phyloP scores from a whole-genome alignment of 2,113 vertebrate genomes.

The Leptosomus discolor region DNA sequence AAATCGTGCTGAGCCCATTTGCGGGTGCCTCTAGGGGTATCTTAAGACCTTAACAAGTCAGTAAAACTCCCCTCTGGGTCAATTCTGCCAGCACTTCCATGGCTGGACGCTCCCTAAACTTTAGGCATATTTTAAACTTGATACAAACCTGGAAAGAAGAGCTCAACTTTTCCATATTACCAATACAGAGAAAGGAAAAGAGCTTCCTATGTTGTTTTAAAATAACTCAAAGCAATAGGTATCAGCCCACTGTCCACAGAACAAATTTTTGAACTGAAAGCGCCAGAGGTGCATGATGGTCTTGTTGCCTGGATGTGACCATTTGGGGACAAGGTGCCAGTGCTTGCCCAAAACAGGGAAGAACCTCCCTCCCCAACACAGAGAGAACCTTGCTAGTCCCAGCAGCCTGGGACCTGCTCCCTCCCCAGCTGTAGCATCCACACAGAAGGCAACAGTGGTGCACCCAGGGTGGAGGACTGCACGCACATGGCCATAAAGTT shows the following conservation, averaged over 20 bases:
- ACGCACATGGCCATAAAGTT: background rate
- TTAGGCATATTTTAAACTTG: fast-evolving
- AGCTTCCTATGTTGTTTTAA: background rate
- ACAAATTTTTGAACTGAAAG: background rate
- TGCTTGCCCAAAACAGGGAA: background rate
- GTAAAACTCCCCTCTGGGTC: fast-evolving
- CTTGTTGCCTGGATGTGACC: background rate
- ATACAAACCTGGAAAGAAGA: background rate
- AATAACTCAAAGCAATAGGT: background rate
- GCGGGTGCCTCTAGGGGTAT: background rate
- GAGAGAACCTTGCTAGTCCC: background rate
- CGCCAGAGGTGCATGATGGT: fast-evolving
- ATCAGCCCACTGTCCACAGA: background rate
- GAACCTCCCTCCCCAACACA: background rate
- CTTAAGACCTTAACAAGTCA: background rate
- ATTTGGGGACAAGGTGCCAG: background rate
- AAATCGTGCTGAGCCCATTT: background rate
- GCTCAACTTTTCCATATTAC: background rate
- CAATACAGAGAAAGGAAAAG: background rate
- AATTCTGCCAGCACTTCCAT: background rate
- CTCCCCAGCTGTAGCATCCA: fast-evolving
- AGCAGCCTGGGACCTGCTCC: background rate
- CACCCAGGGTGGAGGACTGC: fast-evolving
- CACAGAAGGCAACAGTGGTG: background rate
- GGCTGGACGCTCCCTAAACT: background rate